Evolutionary conservation across 2,888 invertebrate genomes (phyloP).

Genomic region (Oscheius sp.): DNA sequence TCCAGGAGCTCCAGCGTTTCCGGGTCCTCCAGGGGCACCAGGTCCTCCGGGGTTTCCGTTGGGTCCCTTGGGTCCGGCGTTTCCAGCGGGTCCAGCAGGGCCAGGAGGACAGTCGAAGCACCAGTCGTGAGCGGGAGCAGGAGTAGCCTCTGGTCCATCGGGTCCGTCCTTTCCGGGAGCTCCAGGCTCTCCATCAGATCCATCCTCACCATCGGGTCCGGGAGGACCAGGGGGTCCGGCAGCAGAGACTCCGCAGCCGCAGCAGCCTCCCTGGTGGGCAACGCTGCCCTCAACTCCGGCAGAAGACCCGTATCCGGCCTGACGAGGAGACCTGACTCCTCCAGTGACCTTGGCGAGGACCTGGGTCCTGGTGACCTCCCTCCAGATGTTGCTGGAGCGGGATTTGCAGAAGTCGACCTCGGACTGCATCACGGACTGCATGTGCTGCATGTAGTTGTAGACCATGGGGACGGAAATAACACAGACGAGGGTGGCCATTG

Average conservation of each 20-base stretch:
- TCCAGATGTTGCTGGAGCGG: slow-evolving; percentile 66
- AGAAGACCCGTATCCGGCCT: slow-evolving; percentile 54
- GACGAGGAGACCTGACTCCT: slow-evolving; percentile 56
- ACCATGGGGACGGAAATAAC: slow-evolving; percentile 68
- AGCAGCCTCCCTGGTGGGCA: slow-evolving; percentile 38
- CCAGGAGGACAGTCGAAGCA: slow-evolving; percentile 65
- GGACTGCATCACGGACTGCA: slow-evolving; percentile 66
- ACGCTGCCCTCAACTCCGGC: slow-evolving; percentile 34
- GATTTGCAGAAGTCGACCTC: slow-evolving; percentile 68
- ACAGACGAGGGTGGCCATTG: slow-evolving; percentile 64
- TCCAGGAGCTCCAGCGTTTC: slow-evolving; percentile 63
- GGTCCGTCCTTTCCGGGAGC: slow-evolving; percentile 63
- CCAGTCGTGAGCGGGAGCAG: slow-evolving; percentile 58
- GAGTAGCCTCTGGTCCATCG: slow-evolving; percentile 63
- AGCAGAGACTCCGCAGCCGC: slow-evolving; percentile 41
- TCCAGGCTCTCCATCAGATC: slow-evolving; percentile 56
- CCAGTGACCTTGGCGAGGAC: slow-evolving; percentile 59
- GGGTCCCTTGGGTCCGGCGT: slow-evolving; percentile 63
- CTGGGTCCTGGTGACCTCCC: slow-evolving; percentile 66
- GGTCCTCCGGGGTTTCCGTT: slow-evolving; percentile 59
- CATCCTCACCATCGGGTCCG: slow-evolving; percentile 44
- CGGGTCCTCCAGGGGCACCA: slow-evolving; percentile 64
- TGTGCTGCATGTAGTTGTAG: slow-evolving; percentile 71
- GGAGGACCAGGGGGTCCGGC: slow-evolving; percentile 42
- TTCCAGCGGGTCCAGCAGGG: slow-evolving; percentile 61